Evolutionary conservation across 2,888 invertebrate genomes (phyloP).

Genomic region (Rhopalosiphum nymphaeae): DNA sequence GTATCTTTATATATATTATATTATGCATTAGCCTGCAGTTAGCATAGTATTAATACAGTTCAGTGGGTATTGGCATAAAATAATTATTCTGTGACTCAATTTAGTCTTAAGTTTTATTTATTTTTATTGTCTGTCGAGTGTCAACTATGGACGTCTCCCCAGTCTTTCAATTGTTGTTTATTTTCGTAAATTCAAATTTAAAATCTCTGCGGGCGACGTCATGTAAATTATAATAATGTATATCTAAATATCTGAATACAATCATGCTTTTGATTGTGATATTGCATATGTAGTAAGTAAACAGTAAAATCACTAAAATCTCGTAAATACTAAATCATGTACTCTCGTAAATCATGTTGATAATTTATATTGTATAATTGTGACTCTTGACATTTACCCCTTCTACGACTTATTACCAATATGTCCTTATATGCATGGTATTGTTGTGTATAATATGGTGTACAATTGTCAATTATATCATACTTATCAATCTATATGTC

Average conservation of each 20-base stretch:
- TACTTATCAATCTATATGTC: not conserved
- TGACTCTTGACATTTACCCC: not conserved
- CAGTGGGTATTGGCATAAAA: no score
- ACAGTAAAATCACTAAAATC: not conserved
- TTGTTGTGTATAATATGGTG: not conserved
- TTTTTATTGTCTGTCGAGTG: no score
- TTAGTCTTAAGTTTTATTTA: no score
- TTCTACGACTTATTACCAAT: not conserved
- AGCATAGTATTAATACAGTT: no score
- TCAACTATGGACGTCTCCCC: no score
- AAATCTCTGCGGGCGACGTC: not conserved
- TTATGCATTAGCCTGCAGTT: no score
- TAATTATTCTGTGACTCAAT: no score
- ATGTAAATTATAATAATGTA: not conserved
- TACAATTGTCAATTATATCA: no score
- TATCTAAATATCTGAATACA: not conserved
- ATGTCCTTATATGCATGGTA: not conserved
- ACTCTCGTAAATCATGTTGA: not conserved
- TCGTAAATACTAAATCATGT: not conserved
- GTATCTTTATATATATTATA: no score
- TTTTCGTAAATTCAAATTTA: not conserved
- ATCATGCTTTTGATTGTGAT: not conserved
- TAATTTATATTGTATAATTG: not conserved
- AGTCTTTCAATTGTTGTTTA: not conserved
- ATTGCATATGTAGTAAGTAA: not conserved